Percentiles rank a stretch among this genome's conserved stretches.
Conservation (phyloP, 1,140 invertebrate species). For the Kradibia gibbosae region DNA sequence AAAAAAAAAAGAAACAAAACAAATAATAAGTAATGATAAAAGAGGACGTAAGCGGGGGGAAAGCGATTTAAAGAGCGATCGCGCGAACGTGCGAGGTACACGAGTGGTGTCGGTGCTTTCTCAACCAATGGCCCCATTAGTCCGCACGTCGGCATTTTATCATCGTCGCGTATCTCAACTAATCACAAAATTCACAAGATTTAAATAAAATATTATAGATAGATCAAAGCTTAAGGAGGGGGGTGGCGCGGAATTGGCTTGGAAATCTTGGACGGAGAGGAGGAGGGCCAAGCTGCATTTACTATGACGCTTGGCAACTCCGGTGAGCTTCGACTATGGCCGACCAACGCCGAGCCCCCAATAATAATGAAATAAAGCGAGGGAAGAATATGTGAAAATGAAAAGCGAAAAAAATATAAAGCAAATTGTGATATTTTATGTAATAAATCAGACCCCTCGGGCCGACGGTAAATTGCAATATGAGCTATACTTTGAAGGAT, state of each 20-base stretch:
- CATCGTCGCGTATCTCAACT: constrained; percentile 35
- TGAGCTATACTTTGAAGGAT: constrained; percentile 41
- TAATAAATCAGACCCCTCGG: constrained; percentile 63
- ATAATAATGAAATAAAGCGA: constrained; percentile 27
- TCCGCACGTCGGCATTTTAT: constrained; percentile 24
- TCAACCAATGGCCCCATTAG: constrained; percentile 9
- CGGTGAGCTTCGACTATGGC: neutral
- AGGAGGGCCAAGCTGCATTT: too few species aligned
- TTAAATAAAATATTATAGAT: constrained; percentile 44
- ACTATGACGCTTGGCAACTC: neutral
- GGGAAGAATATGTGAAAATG: constrained; percentile 40
- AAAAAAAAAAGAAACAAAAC: neutral
- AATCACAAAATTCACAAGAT: constrained; percentile 47
- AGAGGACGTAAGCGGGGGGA: constrained; percentile 31
- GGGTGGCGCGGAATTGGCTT: too few species aligned
- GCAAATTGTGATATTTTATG: constrained; percentile 69
- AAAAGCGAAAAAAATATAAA: constrained; percentile 54
- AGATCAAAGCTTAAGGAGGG: constrained; percentile 33
- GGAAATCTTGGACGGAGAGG: neutral
- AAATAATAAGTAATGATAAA: neutral
- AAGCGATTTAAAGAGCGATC: constrained; percentile 31
- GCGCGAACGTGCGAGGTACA: neutral
- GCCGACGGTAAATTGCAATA: constrained; percentile 53
- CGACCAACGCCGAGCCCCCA: neutral
- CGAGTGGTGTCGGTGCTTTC: constrained; percentile 18